Conservation (phyloP, 1,140 invertebrate species). For the Gryllus bimaculatus region DNA sequence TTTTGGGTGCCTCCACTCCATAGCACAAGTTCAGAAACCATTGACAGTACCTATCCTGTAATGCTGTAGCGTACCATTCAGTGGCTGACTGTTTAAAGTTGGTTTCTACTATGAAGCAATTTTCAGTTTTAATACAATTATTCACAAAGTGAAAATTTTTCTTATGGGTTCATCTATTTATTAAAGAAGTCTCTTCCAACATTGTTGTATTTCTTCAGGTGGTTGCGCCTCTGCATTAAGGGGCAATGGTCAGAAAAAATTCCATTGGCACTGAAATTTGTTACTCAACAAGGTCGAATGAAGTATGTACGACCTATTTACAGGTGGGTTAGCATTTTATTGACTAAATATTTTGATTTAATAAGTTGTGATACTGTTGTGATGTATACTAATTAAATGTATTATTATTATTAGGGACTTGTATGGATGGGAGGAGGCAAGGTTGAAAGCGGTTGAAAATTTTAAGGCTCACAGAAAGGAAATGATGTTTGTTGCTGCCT, state of each 20-base stretch:
- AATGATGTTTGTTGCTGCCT: conserved; percentile 76
- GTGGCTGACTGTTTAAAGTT: no score
- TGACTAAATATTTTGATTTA: not conserved
- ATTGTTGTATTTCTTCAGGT: conserved; percentile 40
- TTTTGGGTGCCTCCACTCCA: no score
- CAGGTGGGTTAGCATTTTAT: conserved; percentile 33
- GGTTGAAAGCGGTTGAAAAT: conserved; percentile 57
- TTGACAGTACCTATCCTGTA: no score
- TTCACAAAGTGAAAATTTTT: no score
- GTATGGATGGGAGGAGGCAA: conserved; percentile 65
- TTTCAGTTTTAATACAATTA: no score
- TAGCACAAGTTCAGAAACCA: no score
- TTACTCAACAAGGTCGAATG: conserved; percentile 77
- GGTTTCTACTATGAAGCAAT: no score
- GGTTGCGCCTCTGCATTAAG: conserved; percentile 68
- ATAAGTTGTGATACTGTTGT: not conserved
- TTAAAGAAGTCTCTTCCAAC: no score
- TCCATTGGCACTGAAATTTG: conserved; percentile 57
- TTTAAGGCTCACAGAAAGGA: conserved; percentile 56
- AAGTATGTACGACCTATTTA: conserved; percentile 84
- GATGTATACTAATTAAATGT: not conserved
- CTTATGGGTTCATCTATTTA: no score
- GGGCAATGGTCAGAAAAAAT: conserved; percentile 57
- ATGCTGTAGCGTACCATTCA: no score
- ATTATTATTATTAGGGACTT: conserved; percentile 53